These are phyloP conservation scores for Heterotis niloticus DNA, from an alignment of 2,113 vertebrate species.

Conservation along the genomic window DNA sequence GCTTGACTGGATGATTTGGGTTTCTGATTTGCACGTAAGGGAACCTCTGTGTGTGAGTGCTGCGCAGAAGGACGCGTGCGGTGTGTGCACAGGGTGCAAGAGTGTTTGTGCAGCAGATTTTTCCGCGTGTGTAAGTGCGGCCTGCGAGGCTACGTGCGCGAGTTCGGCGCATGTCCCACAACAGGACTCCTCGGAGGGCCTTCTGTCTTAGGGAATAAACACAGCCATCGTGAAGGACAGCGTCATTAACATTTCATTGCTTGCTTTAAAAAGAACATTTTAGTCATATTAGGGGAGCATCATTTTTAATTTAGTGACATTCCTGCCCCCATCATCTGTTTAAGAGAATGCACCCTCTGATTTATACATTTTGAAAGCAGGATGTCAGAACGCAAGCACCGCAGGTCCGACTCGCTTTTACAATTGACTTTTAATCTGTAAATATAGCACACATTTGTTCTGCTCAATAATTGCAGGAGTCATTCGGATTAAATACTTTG, in stretches of 20 bases:
- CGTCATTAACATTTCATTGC: slow-evolving; percentile 61
- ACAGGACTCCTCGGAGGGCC: slow-evolving; percentile 14
- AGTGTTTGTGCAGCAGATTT: slow-evolving; percentile 9
- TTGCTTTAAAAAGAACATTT: slow-evolving; percentile 55
- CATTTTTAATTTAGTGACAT: slow-evolving; percentile 66
- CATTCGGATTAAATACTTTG: too few relatives aligned
- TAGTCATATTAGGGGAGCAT: slow-evolving; percentile 49
- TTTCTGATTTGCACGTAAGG: too few relatives aligned
- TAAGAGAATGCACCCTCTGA: slow-evolving; percentile 43
- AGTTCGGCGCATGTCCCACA: background rate
- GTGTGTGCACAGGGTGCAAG: background rate
- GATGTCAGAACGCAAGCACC: background rate
- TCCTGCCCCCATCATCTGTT: slow-evolving; percentile 48
- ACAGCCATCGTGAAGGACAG: slow-evolving; percentile 33
- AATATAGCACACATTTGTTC: too few relatives aligned
- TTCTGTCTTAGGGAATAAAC: slow-evolving; percentile 33
- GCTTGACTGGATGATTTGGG: too few relatives aligned
- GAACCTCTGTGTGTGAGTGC: background rate
- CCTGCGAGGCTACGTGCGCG: slow-evolving; percentile 4
- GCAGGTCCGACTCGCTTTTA: too few relatives aligned
- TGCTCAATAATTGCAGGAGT: too few relatives aligned
- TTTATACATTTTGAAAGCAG: background rate
- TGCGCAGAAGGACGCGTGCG: background rate
- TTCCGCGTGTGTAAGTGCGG: background rate
- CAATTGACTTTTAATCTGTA: too few relatives aligned